Conservation (phyloP, 2,113 vertebrate genomes). For the Ailurus styani region DNA sequence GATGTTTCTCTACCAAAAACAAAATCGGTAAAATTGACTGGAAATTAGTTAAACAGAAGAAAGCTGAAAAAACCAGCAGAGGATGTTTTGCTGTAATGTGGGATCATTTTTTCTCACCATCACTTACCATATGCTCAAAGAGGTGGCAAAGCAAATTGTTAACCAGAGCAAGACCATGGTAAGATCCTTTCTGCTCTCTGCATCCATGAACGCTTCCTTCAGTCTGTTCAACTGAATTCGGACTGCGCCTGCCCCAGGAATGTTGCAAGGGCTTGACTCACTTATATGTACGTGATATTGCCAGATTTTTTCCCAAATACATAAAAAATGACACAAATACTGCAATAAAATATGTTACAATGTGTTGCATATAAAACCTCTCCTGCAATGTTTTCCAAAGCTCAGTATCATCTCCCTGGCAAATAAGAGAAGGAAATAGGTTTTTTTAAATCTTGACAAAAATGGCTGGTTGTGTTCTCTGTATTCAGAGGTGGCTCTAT, state of each 20-base stretch:
- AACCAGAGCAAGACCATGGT: neutral
- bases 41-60: slow-evolving; percentile 31
- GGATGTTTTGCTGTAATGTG: neutral
- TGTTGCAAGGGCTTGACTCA: neutral
- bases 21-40: neutral
- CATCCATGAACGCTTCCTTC: neutral
- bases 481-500: neutral
- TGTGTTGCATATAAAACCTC: neutral
- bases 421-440: neutral
- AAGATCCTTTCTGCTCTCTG: rapidly evolving
- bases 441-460: neutral
- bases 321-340: neutral
- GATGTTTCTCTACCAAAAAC: slow-evolving; percentile 12
- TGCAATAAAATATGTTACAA: neutral
- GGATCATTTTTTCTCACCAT: neutral
- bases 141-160: neutral
- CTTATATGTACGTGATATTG: neutral
- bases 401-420: neutral
- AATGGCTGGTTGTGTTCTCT: neutral
- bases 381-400: neutral
- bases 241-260: neutral
- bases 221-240: neutral
- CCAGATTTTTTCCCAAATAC: neutral
- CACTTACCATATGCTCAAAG: neutral
- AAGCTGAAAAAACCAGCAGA: neutral